phyloP scores from a whole-genome alignment of 2,888 invertebrate genomes.

The Clepsis dumicolana region DNA sequence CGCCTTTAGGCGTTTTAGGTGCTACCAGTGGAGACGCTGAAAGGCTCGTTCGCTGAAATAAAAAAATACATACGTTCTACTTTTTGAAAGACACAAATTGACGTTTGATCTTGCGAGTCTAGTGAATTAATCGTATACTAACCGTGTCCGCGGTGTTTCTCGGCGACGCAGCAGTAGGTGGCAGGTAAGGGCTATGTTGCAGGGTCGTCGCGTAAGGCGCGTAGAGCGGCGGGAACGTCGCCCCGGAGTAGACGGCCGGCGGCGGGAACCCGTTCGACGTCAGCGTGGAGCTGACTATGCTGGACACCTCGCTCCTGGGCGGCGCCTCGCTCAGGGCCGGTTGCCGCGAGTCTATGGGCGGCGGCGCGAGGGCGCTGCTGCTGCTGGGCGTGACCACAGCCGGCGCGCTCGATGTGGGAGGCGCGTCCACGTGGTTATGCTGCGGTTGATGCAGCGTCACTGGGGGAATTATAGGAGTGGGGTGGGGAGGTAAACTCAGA shows the following conservation, averaged over 20 bases:
- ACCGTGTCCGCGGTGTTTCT: constrained; percentile 87
- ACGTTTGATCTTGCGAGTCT: background rate
- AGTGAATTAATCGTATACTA: constrained; percentile 49
- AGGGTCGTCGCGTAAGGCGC: constrained; percentile 91
- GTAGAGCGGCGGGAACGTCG: constrained; percentile 88
- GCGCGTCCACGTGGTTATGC: constrained; percentile 62
- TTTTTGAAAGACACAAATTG: background rate
- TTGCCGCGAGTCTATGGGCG: constrained; percentile 74
- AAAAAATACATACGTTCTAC: background rate
- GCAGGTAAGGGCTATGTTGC: constrained; percentile 91
- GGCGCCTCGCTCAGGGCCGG: constrained; percentile 76
- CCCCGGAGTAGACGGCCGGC: constrained; percentile 91
- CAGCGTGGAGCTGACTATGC: constrained; percentile 88
- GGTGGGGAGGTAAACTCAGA: constrained; percentile 63
- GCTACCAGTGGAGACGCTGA: constrained; percentile 83
- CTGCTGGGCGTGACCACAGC: constrained; percentile 62
- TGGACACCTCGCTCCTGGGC: constrained; percentile 82
- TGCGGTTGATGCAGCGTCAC: constrained; percentile 64
- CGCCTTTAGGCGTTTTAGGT: constrained; percentile 81
- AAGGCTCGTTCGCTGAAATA: constrained; percentile 74
- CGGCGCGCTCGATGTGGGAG: constrained; percentile 61
- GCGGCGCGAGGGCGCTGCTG: constrained; percentile 73
- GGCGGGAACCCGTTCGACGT: constrained; percentile 87
- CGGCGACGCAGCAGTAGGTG: constrained; percentile 88
- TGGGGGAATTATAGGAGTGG: constrained; percentile 59